These are phyloP conservation scores for Branchellion lobata DNA, from an alignment of 2,888 invertebrate genomes.

Conservation along the genomic window DNA sequence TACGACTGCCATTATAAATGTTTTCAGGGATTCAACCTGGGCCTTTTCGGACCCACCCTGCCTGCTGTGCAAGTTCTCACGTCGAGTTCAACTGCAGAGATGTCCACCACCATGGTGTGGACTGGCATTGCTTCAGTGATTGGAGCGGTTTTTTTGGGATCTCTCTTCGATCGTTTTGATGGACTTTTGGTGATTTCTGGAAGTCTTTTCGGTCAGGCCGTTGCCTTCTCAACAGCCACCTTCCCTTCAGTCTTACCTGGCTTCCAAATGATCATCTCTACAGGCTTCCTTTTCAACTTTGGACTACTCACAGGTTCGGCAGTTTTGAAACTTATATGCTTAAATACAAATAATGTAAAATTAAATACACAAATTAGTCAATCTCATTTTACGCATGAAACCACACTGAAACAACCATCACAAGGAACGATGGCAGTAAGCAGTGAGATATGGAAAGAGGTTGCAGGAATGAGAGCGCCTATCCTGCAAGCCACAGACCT, in stretches of 20 bases:
- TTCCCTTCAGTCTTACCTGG: conserved; percentile 24
- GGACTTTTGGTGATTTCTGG: conserved; percentile 24
- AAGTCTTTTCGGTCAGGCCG: conserved; percentile 18
- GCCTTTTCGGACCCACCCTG: conserved; percentile 41
- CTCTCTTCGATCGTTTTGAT: conserved; percentile 44
- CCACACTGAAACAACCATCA: no score
- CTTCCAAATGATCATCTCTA: conserved; percentile 13
- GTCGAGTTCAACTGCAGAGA: conserved; percentile 27
- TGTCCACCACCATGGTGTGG: conserved; percentile 45
- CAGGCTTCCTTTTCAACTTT: conserved; percentile 28
- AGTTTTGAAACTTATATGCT: no score
- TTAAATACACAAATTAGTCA: not conserved
- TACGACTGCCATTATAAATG: no score
- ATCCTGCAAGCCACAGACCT: conserved; percentile 41
- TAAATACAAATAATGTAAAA: no score
- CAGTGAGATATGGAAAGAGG: conserved; percentile 39
- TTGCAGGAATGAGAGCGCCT: conserved; percentile 18
- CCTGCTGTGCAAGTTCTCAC: conserved; percentile 42
- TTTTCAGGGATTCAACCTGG: conserved; percentile 39
- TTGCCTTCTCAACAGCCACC: conserved; percentile 30
- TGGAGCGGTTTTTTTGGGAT: conserved; percentile 39
- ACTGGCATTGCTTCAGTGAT: conserved; percentile 28
- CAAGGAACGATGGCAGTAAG: conserved; percentile 35
- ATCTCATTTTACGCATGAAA: not conserved
- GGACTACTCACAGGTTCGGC: conserved; percentile 41